Evolutionary conservation across 23 tunicate species (phyloP).

Genomic region (Phallusia fumigata): DNA sequence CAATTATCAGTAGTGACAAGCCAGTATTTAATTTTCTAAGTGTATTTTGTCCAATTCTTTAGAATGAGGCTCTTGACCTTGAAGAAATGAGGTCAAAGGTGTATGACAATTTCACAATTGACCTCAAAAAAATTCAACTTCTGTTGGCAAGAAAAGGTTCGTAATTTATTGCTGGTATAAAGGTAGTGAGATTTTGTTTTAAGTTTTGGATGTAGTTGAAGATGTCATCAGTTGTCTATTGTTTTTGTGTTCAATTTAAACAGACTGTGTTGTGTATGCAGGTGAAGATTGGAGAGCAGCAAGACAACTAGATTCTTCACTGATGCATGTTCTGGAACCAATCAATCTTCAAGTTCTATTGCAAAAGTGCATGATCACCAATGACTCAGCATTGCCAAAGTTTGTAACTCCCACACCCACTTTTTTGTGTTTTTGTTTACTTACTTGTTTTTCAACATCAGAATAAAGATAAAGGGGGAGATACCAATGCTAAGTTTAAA

Average conservation of each 20-base stretch:
- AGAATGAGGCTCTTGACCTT: constrained; percentile 50
- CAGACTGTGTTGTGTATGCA: neutral
- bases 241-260: too few species aligned
- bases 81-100: constrained; percentile 48
- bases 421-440: neutral
- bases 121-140: constrained; percentile 61
- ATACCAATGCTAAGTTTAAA: constrained; percentile 44
- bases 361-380: constrained; percentile 67
- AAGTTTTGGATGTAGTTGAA: too few species aligned
- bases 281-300: constrained; percentile 59
- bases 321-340: constrained; percentile 72
- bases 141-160: constrained; percentile 44
- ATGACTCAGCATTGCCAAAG: constrained; percentile 73
- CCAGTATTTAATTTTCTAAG: too few species aligned
- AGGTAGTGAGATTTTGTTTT: too few species aligned
- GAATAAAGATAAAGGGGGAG: constrained; percentile 55
- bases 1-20: neutral
- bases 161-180: too few species aligned
- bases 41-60: neutral
- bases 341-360: constrained; percentile 34
- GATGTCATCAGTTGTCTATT: too few species aligned
- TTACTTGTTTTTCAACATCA: neutral
- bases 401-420: constrained; percentile 1
- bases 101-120: constrained; percentile 61
- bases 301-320: constrained; percentile 36